These are phyloP conservation scores for Sinocyclocheilus maitianheensis DNA, from an alignment of 2,113 vertebrate species.

Conservation along the genomic window DNA sequence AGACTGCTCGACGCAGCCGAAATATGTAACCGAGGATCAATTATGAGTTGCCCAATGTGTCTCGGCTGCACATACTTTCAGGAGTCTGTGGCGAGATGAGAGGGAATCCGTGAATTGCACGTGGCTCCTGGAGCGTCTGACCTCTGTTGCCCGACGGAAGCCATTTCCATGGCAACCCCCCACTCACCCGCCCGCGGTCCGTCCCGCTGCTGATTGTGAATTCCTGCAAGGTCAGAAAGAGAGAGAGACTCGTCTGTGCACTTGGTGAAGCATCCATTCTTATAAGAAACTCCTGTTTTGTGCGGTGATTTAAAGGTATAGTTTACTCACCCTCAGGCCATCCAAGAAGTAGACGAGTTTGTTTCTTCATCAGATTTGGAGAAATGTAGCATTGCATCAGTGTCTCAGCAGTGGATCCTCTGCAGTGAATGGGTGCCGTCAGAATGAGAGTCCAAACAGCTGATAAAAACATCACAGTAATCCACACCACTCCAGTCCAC, in stretches of 20 bases:
- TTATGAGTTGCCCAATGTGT: too few relatives aligned
- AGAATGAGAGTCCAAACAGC: too few relatives aligned
- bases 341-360: too few relatives aligned
- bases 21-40: neutral
- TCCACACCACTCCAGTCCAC: too few relatives aligned
- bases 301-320: too few relatives aligned
- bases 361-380: too few relatives aligned
- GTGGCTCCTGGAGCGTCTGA: slow-evolving; percentile 78
- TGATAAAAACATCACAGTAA: too few relatives aligned
- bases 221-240: slow-evolving; percentile 69
- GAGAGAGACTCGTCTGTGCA: slow-evolving; percentile 42
- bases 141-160: slow-evolving; percentile 66
- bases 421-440: too few relatives aligned
- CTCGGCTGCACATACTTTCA: neutral
- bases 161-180: slow-evolving; percentile 83
- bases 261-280: neutral
- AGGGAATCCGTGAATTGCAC: slow-evolving; percentile 80
- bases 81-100: neutral
- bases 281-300: too few relatives aligned
- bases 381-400: too few relatives aligned
- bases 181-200: slow-evolving; percentile 65
- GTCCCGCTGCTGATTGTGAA: slow-evolving; percentile 83
- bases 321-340: too few relatives aligned
- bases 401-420: too few relatives aligned
- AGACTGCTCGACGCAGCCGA: neutral